A percentile compares a stretch with the other conserved stretches of the same genome.
Evolutionary conservation across 2,888 invertebrate genomes (phyloP).

Genomic region (Gymnoscelis rufifasciata): DNA sequence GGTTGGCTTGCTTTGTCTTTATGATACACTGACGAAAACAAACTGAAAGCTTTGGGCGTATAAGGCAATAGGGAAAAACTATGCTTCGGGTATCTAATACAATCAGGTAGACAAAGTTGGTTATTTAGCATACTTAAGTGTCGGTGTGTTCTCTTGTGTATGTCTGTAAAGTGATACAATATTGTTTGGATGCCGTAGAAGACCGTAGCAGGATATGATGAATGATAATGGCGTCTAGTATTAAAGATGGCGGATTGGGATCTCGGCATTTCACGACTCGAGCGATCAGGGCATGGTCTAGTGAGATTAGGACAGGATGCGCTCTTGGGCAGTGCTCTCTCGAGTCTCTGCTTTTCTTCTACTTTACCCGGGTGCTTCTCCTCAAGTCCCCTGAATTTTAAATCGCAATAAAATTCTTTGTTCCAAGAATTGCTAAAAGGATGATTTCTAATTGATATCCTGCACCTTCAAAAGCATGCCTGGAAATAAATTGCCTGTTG

Average conservation of each 20-base stretch:
- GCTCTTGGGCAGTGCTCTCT: conserved; percentile 29
- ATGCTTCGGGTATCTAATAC: too few relatives aligned
- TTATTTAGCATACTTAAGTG: background rate
- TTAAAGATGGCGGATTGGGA: conserved; percentile 30
- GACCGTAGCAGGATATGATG: background rate
- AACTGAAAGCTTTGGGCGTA: too few relatives aligned
- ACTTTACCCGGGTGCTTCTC: conserved; percentile 21
- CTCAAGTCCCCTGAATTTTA: conserved; percentile 32
- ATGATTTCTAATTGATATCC: conserved; percentile 47
- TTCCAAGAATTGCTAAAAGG: conserved; percentile 55
- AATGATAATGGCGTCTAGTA: conserved; percentile 6
- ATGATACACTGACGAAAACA: too few relatives aligned
- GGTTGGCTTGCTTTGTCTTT: too few relatives aligned
- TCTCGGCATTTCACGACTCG: conserved; percentile 21
- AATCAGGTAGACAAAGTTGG: background rate
- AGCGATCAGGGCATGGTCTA: conserved; percentile 8
- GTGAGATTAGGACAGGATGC: conserved; percentile 41
- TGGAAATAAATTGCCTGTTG: background rate
- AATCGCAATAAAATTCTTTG: conserved; percentile 40
- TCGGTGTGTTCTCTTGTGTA: background rate
- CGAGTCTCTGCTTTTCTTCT: conserved; percentile 18
- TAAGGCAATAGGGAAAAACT: too few relatives aligned
- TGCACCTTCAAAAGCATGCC: conserved; percentile 29
- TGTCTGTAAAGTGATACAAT: background rate
- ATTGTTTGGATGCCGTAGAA: background rate